These are phyloP conservation scores for Penaeus indicus DNA, from an alignment of 1,140 invertebrate species.

Conservation along the genomic window DNA sequence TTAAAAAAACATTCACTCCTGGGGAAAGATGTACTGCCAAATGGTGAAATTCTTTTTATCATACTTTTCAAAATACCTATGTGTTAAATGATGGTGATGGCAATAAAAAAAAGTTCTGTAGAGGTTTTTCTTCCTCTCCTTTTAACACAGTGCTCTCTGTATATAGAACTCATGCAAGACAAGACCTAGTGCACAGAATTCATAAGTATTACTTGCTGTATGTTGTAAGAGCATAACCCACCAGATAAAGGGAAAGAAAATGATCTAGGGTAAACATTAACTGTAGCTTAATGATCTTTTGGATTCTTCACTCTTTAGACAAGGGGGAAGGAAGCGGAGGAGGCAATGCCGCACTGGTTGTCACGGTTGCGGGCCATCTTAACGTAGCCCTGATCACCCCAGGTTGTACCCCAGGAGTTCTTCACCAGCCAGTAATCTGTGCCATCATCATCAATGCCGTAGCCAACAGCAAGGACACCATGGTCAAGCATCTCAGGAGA, in stretches of 20 bases:
- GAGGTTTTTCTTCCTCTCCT: neutral
- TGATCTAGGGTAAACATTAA: too few species aligned
- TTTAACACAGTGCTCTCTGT: neutral
- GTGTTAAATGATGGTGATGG: too few species aligned
- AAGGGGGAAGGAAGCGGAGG: slow-evolving; percentile 66
- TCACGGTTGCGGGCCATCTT: slow-evolving; percentile 72
- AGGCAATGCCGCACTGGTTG: slow-evolving; percentile 69
- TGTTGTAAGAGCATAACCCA: neutral
- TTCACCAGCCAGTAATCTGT: slow-evolving; percentile 76
- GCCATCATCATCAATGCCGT: slow-evolving; percentile 68
- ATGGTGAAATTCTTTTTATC: too few species aligned
- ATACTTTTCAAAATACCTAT: too few species aligned
- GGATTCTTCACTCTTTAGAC: slow-evolving; percentile 51
- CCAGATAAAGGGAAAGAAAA: neutral
- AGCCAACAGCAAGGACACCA: slow-evolving; percentile 70
- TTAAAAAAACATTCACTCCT: too few species aligned
- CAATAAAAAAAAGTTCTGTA: neutral
- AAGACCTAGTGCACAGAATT: neutral
- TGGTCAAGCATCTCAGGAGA: slow-evolving; percentile 77
- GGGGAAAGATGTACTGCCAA: too few species aligned
- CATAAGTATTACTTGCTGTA: too few species aligned
- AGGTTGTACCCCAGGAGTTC: slow-evolving; percentile 71
- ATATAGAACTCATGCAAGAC: neutral
- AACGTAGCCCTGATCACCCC: slow-evolving; percentile 75
- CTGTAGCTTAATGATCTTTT: neutral